Percentiles rank a stretch among this genome's conserved stretches.
Evolutionary conservation across 2,888 invertebrate genomes (phyloP).

Genomic region (Sphaerophoria taeniata): DNA sequence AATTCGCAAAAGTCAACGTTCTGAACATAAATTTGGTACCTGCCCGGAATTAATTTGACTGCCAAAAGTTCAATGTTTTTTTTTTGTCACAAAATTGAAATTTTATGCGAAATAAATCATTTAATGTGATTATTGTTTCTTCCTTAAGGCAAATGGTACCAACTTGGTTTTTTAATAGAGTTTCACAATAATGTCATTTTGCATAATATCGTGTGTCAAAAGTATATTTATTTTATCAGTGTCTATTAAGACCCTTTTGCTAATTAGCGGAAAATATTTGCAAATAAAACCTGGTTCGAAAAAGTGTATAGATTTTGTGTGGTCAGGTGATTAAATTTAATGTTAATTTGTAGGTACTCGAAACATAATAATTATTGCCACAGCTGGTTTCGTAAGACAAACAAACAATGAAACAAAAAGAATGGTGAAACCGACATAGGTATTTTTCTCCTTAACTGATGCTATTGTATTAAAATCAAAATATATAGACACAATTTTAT

Average conservation of each 20-base stretch:
- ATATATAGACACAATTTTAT: no score
- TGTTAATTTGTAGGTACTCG: neutral
- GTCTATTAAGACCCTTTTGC: neutral
- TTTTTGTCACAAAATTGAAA: neutral
- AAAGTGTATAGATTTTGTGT: neutral
- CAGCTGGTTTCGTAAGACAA: neutral
- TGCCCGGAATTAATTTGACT: neutral
- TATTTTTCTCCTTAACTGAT: no score
- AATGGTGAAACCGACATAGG: no score
- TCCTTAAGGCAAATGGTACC: neutral
- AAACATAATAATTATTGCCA: neutral
- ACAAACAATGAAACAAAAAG: no score
- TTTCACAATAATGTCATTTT: no score
- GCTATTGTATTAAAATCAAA: no score
- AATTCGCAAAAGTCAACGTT: neutral
- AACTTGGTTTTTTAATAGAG: neutral
- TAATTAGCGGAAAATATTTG: neutral
- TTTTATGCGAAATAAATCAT: no score
- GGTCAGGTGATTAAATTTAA: neutral
- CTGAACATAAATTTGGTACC: constrained; percentile 16
- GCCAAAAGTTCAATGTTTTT: neutral
- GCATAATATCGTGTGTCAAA: neutral
- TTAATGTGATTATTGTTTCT: neutral
- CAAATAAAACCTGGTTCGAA: neutral
- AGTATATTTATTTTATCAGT: neutral